phyloP scores from a whole-genome alignment of 2,113 vertebrate genomes.

The Xiphophorus hellerii region DNA sequence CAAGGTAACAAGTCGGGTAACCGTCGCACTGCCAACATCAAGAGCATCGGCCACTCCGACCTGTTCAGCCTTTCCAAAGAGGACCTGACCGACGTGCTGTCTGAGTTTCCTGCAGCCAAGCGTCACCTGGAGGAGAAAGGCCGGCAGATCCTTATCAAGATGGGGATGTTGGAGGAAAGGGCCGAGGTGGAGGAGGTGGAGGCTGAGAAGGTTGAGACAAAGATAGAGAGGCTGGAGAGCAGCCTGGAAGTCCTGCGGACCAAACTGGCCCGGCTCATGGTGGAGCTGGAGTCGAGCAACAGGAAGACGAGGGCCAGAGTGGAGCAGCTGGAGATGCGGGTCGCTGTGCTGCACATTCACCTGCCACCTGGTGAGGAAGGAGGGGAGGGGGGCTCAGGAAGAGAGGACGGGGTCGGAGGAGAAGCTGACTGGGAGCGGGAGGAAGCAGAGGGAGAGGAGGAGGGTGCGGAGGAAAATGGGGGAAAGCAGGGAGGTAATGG shows the following conservation, averaged over 20 bases:
- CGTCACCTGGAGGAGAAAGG: slow-evolving; percentile 89
- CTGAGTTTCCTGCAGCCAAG: slow-evolving; percentile 88
- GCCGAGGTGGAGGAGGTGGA: slow-evolving; percentile 63
- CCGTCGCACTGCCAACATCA: slow-evolving; percentile 92
- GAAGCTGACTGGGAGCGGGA: slow-evolving; percentile 51
- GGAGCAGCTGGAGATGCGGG: slow-evolving; percentile 80
- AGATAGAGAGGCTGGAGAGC: slow-evolving; percentile 73
- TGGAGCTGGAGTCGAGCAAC: slow-evolving; percentile 86
- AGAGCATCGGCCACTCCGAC: slow-evolving; percentile 92
- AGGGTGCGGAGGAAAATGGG: slow-evolving; percentile 25
- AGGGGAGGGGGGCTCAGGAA: neutral
- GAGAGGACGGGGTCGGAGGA: slow-evolving; percentile 50
- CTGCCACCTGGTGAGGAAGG: slow-evolving; percentile 9
- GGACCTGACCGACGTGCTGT: slow-evolving; percentile 86
- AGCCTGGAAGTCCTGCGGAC: slow-evolving; percentile 85
- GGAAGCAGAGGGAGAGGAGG: slow-evolving; percentile 63
- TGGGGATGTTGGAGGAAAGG: slow-evolving; percentile 84
- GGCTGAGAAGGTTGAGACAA: slow-evolving; percentile 70
- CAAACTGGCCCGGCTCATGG: slow-evolving; percentile 86
- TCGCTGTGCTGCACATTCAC: slow-evolving; percentile 53
- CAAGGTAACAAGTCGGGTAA: slow-evolving; percentile 91
- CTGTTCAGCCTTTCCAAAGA: slow-evolving; percentile 94
- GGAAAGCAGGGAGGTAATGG: slow-evolving; percentile 30
- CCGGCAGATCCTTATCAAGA: slow-evolving; percentile 88
- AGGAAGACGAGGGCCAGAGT: slow-evolving; percentile 83